phyloP scores from a whole-genome alignment of 2,797 vertebrate genomes.

The Peromyscus melanophrys region DNA sequence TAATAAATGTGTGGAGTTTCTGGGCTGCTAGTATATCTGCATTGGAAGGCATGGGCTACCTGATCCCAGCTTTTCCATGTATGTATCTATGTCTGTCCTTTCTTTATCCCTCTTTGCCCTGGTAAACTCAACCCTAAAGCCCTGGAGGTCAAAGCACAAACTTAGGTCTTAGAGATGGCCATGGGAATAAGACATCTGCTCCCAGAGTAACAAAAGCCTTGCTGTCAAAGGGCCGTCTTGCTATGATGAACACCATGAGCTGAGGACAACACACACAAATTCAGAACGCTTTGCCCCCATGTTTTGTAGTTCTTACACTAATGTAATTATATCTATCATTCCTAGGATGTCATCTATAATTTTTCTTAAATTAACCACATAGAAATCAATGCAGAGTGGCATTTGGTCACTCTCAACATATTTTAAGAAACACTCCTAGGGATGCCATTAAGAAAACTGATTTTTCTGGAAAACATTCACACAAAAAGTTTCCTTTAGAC shows the following conservation, averaged over 20 bases:
- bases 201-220: neutral
- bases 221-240: neutral
- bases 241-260: neutral
- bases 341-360: neutral
- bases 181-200: neutral
- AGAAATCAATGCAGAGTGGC: neutral
- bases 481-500: neutral
- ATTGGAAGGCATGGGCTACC: neutral
- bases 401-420: neutral
- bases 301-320: neutral
- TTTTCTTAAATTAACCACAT: conserved; percentile 15
- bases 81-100: neutral
- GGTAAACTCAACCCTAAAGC: neutral
- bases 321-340: conserved; percentile 12
- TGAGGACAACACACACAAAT: neutral
- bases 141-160: neutral
- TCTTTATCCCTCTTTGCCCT: neutral
- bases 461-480: conserved; percentile 23
- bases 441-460: conserved; percentile 28
- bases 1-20: neutral
- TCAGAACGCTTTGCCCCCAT: neutral
- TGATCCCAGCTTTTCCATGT: neutral
- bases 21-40: neutral
- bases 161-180: neutral
- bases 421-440: conserved; percentile 34